phyloP scores from a whole-genome alignment of 2,888 invertebrate genomes.

The Drosophila algonquin region DNA sequence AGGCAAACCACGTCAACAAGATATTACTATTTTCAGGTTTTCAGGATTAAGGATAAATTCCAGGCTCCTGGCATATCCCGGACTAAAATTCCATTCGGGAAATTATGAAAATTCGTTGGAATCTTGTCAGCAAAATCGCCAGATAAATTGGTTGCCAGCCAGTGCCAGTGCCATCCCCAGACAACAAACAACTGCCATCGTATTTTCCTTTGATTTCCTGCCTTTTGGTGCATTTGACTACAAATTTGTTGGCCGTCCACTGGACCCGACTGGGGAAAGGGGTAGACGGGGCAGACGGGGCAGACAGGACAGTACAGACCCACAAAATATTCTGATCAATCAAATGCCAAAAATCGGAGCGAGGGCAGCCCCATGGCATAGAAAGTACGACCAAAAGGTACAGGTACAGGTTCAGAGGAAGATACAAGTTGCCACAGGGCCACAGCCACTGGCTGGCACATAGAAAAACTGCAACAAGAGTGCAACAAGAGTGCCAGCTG shows the following conservation, averaged over 20 bases:
- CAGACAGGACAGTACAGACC: not conserved
- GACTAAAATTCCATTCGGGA: not conserved
- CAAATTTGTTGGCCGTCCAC: not conserved
- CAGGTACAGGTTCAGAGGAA: not conserved
- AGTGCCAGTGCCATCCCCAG: too few relatives aligned
- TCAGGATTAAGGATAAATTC: not conserved
- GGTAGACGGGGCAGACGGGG: too few relatives aligned
- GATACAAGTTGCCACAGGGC: not conserved
- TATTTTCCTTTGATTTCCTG: not conserved
- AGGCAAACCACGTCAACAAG: not conserved
- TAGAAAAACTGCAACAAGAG: too few relatives aligned
- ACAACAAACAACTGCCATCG: not conserved
- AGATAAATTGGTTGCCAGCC: not conserved
- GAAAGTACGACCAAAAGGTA: not conserved
- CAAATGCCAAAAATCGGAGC: not conserved
- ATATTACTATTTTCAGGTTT: too few relatives aligned
- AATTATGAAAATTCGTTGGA: not conserved
- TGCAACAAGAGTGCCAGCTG: too few relatives aligned
- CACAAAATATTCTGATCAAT: not conserved
- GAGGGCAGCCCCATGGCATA: not conserved
- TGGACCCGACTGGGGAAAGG: not conserved
- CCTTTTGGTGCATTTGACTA: not conserved
- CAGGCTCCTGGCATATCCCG: not conserved
- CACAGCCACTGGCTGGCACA: too few relatives aligned
- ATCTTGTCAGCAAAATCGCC: not conserved